A percentile compares a stretch with the other conserved stretches of the same genome.
These are phyloP conservation scores for Sarcophaga peregrina DNA, from an alignment of 1,140 invertebrate genomes.

Conservation along the genomic window DNA sequence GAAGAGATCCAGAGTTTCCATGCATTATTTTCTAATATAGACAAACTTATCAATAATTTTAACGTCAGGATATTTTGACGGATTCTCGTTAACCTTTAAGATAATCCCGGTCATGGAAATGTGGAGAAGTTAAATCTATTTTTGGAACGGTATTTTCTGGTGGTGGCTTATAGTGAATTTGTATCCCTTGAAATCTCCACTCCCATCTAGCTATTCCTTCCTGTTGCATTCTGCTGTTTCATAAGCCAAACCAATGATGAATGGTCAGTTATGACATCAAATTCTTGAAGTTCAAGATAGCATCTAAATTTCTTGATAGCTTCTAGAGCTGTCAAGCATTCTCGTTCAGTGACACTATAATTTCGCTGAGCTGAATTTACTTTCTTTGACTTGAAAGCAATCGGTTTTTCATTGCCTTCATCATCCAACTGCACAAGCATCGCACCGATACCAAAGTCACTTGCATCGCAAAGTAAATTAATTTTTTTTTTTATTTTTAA, in stretches of 20 bases:
- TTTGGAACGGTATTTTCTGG: slow-evolving; percentile 40
- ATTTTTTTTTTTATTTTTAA: no score
- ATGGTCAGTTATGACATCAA: slow-evolving; percentile 16
- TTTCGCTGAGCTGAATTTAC: slow-evolving; percentile 47
- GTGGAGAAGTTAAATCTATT: slow-evolving; percentile 9
- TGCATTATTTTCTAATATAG: no score
- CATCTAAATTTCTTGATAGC: slow-evolving; percentile 36
- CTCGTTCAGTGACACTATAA: no score
- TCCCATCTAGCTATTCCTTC: slow-evolving; percentile 38
- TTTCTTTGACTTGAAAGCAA: slow-evolving; percentile 1
- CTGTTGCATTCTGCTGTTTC: slow-evolving; percentile 35
- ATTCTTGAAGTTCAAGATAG: slow-evolving; percentile 18
- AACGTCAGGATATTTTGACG: slow-evolving; percentile 30
- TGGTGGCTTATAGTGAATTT: slow-evolving; percentile 34
- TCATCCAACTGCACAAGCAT: slow-evolving; percentile 12
- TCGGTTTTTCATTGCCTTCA: slow-evolving; percentile 1
- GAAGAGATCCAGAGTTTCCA: background rate
- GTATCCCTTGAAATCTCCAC: slow-evolving; percentile 5
- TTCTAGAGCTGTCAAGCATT: slow-evolving; percentile 4
- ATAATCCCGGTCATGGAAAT: no score
- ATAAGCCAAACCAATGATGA: slow-evolving; percentile 28
- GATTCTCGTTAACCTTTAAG: no score
- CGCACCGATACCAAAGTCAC: background rate
- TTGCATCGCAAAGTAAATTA: background rate
- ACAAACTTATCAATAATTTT: no score